Base-by-base conservation (phyloP, 2,888 invertebrate species). In the Nasonovia ribisnigri region DNA sequence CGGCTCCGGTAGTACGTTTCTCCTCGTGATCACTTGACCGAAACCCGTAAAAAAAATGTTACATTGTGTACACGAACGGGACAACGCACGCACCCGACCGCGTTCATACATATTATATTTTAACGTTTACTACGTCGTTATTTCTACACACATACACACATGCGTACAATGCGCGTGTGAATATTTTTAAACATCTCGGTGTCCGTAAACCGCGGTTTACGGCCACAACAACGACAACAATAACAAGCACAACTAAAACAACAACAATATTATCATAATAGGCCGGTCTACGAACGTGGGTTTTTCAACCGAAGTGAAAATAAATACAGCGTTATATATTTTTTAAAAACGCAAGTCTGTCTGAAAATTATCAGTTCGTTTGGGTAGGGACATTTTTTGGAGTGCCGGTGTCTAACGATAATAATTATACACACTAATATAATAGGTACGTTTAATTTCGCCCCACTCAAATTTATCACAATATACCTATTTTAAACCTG, bases 11-110 rank as follows among this genome's bases (percentile, higher is more conserved):
- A 1, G 26, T 84, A 57, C 54, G 77, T 89, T 84, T 89, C 84
- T 57, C 84, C 93, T 84, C 57, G 93, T 89, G 93, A 16, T 89
- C 89, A 84, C 93, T 93, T 93, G 93, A 93, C 93, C 89, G 89
- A 92, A 89, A 92, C 89, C 88, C 54, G 88, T 77, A 92, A 93
- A 89, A 93, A 89, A 89, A 86, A 48, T 36, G 26, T 92, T 48
- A 60, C 60, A 92, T 87, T 60, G 92, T 92, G 36, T 60, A 84
- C 24, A 20, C 29, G 46, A 90, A 90, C 86, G 10, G 43, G 43
- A 46, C 54, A 51, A 88, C 54, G 11, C 48, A 89, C 57, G 29
- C 51, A 84, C 43, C 51, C 51, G 36, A 77, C 77, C 36, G 16
- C 20, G 46, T 48, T 42, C 42, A 42, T 54, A 88, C 51, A 42